These are phyloP conservation scores for Rhinoderma darwinii DNA, from an alignment of 2,113 vertebrate species.

Conservation along the genomic window DNA sequence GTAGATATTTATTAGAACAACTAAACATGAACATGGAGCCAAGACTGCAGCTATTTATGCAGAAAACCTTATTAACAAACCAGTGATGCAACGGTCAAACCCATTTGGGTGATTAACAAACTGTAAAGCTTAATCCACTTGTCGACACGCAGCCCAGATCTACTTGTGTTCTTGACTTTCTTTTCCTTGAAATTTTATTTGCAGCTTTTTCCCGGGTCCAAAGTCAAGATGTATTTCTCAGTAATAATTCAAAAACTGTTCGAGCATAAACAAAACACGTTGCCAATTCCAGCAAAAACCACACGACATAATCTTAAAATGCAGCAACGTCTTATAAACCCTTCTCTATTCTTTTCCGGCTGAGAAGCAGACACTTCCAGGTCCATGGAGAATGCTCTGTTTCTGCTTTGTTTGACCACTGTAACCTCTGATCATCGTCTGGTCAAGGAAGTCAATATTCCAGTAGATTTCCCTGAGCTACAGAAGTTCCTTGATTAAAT, in stretches of 20 bases:
- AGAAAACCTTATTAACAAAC: background rate
- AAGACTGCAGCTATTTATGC: background rate
- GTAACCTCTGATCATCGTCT: constrained; percentile 55
- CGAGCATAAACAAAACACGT: constrained; percentile 50
- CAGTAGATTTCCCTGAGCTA: constrained; percentile 50
- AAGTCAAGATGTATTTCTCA: constrained; percentile 36
- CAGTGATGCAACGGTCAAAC: background rate
- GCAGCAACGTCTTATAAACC: constrained; percentile 39
- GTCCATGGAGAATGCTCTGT: constrained; percentile 24
- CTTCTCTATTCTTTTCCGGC: constrained; percentile 3
- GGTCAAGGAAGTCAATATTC: constrained; percentile 51
- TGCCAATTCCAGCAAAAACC: constrained; percentile 47
- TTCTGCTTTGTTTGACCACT: constrained; percentile 54
- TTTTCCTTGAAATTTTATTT: constrained; percentile 20
- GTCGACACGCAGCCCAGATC: background rate
- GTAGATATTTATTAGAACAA: background rate
- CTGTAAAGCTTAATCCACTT: constrained; percentile 12
- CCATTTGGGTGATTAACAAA: constrained; percentile 15
- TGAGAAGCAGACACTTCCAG: constrained; percentile 43
- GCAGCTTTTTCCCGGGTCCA: constrained; percentile 8
- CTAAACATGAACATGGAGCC: background rate
- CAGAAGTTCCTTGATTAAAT: constrained; percentile 57
- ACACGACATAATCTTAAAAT: constrained; percentile 45
- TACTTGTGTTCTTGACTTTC: background rate
- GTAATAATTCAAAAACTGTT: constrained; percentile 31